Evolutionary conservation across 2,888 invertebrate genomes (phyloP), one percentile per base, ranked within the genome.

Genomic region (Dichetophora obliterata): DNA sequence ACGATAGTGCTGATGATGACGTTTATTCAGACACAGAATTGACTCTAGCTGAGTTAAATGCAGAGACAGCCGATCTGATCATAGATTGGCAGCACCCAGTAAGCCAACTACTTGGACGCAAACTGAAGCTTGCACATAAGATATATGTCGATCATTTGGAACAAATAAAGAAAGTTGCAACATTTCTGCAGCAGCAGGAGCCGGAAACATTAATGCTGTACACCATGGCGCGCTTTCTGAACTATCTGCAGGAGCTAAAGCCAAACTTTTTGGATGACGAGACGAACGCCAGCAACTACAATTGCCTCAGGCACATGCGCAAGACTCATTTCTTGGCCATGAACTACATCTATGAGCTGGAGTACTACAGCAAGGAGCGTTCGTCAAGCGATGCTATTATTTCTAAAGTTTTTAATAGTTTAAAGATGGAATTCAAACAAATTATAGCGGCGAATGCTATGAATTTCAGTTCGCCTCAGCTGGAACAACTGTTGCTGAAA

Each of bases 301-400:
- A 34, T 2, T 86, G 86, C 70, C 79, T 87, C 16, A 82, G 82
- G 4, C 87, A 86, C 24, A 86, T 87, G 86, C 82, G 86, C 0
- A 84, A 85, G 48, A 81, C 81, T 0, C 82, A 86, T 3, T 83
- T 84, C 5, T 72, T 86, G 50, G 71, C 82, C 37, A 85, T 86
- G 87, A 86, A 84, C 43, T 86, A 83, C 63, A 80, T 81, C n/a
- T 86, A 86, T 57, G 87, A 86, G 57, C 75, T 75, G 0, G 82
- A 50, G 5, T 84, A 76, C 75, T 86, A 86, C 31, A 48, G 71
- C 0, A 11, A 16, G 2, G 77, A 79, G 16, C 82, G 87, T 0
- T 31, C 48, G 0, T 69, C 78, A 1, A 86, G 85, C 52, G 85
- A 86, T 43, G 76, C 34, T 0, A 76, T 86, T 43, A 84, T 86